Percentiles rank a stretch among this genome's conserved stretches.
Conservation (phyloP, 2,888 invertebrate genomes). For the Lasioglossum calceatum region DNA sequence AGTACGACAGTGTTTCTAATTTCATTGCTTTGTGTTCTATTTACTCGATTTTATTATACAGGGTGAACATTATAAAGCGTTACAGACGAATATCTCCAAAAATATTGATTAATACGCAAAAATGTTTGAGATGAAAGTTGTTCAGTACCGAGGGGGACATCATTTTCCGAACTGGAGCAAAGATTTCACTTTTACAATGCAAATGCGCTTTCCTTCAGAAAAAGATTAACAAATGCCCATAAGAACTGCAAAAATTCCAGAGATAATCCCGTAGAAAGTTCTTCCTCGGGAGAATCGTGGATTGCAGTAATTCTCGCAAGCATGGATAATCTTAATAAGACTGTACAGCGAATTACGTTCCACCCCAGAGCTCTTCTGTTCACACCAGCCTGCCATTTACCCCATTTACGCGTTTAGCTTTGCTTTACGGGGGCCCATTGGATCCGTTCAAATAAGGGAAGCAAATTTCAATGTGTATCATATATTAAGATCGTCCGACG, state of each 20-base stretch:
- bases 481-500: constrained; percentile 44
- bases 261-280: neutral
- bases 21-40: too few species aligned
- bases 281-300: neutral
- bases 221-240: neutral
- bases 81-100: too few species aligned
- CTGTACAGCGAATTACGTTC: neutral
- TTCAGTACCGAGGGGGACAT: too few species aligned
- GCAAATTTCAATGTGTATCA: constrained; percentile 51
- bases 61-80: too few species aligned
- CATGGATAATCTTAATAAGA: constrained; percentile 21
- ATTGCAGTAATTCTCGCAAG: constrained; percentile 5
- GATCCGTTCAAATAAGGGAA: constrained; percentile 33
- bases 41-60: too few species aligned
- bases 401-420: constrained; percentile 40
- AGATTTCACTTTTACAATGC: neutral
- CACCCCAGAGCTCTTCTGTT: constrained; percentile 31
- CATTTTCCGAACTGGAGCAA: neutral
- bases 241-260: neutral
- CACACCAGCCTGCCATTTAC: constrained; percentile 46
- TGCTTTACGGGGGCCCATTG: constrained; percentile 22
- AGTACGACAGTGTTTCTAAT: too few species aligned
- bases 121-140: too few species aligned
- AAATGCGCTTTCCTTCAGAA: neutral
- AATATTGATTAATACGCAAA: too few species aligned